These are phyloP conservation scores for Prietella phreatophila DNA, from an alignment of 2,113 vertebrate species.

Conservation along the genomic window DNA sequence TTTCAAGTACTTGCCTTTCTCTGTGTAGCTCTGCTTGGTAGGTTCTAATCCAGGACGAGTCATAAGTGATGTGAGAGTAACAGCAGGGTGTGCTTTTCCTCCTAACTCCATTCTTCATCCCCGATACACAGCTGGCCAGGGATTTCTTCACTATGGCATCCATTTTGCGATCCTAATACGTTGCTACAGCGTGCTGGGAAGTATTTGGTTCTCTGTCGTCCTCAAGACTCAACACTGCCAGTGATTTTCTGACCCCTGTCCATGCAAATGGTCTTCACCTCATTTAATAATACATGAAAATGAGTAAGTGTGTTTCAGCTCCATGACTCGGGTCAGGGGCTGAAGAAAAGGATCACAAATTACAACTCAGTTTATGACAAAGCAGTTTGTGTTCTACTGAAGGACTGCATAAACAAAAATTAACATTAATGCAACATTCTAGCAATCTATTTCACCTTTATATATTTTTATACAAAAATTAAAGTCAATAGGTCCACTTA, in stretches of 20 bases:
- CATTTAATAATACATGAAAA: not conserved
- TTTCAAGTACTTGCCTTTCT: constrained; percentile 63
- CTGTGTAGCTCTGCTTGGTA: constrained; percentile 69
- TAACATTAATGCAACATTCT: not conserved
- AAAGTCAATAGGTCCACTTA: not conserved
- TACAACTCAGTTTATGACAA: not conserved
- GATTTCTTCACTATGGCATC: constrained; percentile 58
- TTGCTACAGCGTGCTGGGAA: not conserved
- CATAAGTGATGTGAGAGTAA: constrained; percentile 30
- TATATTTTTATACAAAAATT: not conserved
- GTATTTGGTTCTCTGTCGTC: not conserved
- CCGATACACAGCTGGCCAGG: constrained; percentile 58
- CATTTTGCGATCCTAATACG: constrained; percentile 48
- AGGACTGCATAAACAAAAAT: not conserved
- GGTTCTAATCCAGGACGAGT: constrained; percentile 63
- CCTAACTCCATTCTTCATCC: constrained; percentile 49
- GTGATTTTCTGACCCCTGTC: not conserved
- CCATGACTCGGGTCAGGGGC: not conserved
- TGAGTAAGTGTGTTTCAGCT: not conserved
- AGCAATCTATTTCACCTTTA: not conserved
- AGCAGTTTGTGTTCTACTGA: not conserved
- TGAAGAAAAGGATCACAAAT: not conserved
- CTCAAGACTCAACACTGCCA: not conserved
- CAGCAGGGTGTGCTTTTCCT: constrained; percentile 65
- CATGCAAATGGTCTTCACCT: not conserved